Percentiles rank a stretch among this genome's conserved stretches.
Evolutionary conservation across 2,888 invertebrate species (phyloP).

Genomic region (Zaprionus obscuricornis): DNA sequence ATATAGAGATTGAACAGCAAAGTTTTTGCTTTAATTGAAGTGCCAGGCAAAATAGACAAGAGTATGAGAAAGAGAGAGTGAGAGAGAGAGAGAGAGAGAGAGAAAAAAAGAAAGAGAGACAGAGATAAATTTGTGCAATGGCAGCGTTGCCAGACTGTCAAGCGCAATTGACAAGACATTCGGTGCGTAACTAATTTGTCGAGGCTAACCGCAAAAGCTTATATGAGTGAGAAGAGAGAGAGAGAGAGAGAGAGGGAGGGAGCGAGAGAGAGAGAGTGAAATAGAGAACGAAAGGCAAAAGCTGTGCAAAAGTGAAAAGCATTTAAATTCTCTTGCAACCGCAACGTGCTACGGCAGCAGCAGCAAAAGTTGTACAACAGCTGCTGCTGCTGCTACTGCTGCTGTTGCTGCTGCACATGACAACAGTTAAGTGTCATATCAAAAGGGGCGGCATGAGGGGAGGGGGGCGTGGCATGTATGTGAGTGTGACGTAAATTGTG

Average conservation of each 20-base stretch:
- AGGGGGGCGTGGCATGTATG: not conserved
- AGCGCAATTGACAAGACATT: no score
- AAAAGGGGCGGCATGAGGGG: not conserved
- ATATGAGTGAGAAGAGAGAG: no score
- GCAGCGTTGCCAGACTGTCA: no score
- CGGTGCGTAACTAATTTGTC: no score
- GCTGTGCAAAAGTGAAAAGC: not conserved
- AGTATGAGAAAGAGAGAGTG: not conserved
- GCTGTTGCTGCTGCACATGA: no score
- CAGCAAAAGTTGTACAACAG: no score
- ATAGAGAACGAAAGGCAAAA: conserved; percentile 33
- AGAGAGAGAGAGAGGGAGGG: not conserved
- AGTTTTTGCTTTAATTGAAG: conserved; percentile 13
- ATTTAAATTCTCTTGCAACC: no score
- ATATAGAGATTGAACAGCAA: conserved; percentile 13
- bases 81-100: not conserved
- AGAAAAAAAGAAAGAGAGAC: not conserved
- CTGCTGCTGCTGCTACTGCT: conserved; percentile 7
- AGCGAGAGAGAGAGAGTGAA: conserved; percentile 1
- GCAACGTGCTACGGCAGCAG: conserved; percentile 12
- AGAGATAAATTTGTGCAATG: no score
- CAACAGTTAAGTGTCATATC: not conserved
- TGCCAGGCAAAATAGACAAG: conserved; percentile 2
- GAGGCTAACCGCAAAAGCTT: no score
- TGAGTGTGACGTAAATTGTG: no score